Percentiles rank a stretch among this genome's conserved stretches.
Evolutionary conservation across 2,888 invertebrate genomes (phyloP).

Genomic region (Watsonalla binaria): DNA sequence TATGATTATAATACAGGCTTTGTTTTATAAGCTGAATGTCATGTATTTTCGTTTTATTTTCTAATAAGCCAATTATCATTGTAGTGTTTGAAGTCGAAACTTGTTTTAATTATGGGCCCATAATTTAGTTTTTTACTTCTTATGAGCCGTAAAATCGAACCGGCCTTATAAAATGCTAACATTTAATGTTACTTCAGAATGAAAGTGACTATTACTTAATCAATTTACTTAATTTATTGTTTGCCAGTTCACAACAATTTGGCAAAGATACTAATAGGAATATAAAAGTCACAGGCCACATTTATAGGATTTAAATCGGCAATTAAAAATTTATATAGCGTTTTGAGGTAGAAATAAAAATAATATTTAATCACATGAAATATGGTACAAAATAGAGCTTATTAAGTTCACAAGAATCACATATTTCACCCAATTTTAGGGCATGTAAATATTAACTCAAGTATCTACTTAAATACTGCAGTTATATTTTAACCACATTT

Average conservation of each 20-base stretch:
- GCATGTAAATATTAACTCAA: too few relatives aligned
- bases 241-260: background rate
- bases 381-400: too few relatives aligned
- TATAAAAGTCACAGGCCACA: too few relatives aligned
- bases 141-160: background rate
- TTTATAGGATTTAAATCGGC: too few relatives aligned
- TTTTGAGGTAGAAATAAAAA: too few relatives aligned
- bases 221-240: background rate
- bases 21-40: background rate
- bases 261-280: too few relatives aligned
- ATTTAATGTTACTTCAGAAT: background rate
- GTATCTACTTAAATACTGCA: too few relatives aligned
- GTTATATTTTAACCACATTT: too few relatives aligned
- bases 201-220: background rate
- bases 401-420: too few relatives aligned
- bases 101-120: background rate
- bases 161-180: background rate
- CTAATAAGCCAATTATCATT: background rate
- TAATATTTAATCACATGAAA: too few relatives aligned
- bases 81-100: background rate
- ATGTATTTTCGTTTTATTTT: background rate
- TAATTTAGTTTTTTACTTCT: background rate
- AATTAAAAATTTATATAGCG: too few relatives aligned
- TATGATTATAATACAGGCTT: conserved; percentile 8
- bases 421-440: too few relatives aligned